Percentiles rank a stretch among this genome's conserved stretches.
Evolutionary conservation across 2,797 vertebrate species (phyloP).

Genomic region (Buphagus erythrorhynchus): DNA sequence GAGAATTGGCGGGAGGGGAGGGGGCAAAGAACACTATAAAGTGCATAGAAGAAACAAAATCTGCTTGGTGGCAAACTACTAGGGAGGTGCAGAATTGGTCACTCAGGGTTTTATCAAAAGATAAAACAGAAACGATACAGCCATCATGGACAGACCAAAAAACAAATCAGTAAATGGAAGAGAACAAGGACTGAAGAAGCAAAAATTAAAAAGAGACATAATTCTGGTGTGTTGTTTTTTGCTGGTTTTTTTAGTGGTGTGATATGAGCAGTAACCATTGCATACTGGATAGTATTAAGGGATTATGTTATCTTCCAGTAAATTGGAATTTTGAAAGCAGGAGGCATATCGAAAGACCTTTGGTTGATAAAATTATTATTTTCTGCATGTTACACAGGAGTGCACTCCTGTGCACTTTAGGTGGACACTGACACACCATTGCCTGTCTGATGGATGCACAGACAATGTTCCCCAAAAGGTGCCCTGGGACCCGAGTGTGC

Average conservation of each 20-base stretch:
- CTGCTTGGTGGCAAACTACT: neutral
- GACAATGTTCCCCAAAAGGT: neutral
- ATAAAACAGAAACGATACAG: neutral
- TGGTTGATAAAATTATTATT: neutral
- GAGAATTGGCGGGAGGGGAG: rapidly evolving
- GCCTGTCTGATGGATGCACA: neutral
- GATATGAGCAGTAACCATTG: neutral
- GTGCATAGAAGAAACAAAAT: neutral
- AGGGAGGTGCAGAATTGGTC: neutral
- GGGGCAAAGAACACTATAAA: neutral
- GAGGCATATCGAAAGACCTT: neutral
- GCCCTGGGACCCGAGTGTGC: rapidly evolving
- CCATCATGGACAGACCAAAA: neutral
- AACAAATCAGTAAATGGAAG: neutral
- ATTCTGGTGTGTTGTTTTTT: neutral
- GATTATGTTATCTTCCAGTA: neutral
- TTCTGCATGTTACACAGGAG: rapidly evolving
- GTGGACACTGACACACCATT: neutral
- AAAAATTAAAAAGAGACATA: neutral
- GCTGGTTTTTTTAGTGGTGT: neutral
- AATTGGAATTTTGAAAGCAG: neutral
- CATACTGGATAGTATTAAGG: neutral
- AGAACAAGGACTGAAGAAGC: neutral
- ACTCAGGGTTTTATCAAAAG: neutral
- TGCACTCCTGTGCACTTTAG: neutral